These are phyloP conservation scores for Mastigias papua DNA, from an alignment of 30 jellyfish, hydroid and myxozoan genomes.

Conservation along the genomic window DNA sequence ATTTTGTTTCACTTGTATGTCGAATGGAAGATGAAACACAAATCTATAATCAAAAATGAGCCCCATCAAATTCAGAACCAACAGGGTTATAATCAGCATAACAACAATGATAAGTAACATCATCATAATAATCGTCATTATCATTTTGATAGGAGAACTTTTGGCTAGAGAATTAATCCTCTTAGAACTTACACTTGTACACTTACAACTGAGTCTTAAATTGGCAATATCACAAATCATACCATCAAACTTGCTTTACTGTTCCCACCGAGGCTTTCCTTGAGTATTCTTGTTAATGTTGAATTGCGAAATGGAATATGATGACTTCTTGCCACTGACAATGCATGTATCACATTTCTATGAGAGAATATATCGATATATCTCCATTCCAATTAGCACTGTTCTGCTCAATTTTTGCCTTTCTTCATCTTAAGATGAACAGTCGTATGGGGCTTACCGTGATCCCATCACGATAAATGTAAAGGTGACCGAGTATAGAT, in stretches of 20 bases:
- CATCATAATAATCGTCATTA: too few species aligned
- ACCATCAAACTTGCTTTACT: conserved; percentile 95
- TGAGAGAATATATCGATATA: not conserved
- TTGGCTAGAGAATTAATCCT: too few species aligned
- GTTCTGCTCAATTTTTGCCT: not conserved
- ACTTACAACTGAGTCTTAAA: not conserved
- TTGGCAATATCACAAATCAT: not conserved
- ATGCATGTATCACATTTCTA: conserved; percentile 98
- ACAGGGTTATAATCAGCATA: too few species aligned
- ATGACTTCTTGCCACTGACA: conserved; percentile 70
- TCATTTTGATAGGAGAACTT: too few species aligned
- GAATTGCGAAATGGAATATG: conserved; percentile 96
- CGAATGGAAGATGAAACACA: conserved; percentile 82
- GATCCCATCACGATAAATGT: too few species aligned
- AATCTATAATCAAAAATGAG: conserved; percentile 62
- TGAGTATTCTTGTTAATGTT: conserved; percentile 84
- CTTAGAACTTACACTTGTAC: too few species aligned
- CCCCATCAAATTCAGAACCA: too few species aligned
- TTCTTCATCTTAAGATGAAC: not conserved
- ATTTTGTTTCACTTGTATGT: conserved; percentile 89
- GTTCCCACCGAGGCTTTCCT: conserved; percentile 95
- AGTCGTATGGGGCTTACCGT: too few species aligned
- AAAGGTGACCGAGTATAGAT: too few species aligned
- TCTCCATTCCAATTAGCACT: not conserved
- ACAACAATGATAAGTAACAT: too few species aligned